These are phyloP conservation scores for Nephrocerus scutellatus DNA, from an alignment of 2,888 invertebrate genomes.

Conservation along the genomic window DNA sequence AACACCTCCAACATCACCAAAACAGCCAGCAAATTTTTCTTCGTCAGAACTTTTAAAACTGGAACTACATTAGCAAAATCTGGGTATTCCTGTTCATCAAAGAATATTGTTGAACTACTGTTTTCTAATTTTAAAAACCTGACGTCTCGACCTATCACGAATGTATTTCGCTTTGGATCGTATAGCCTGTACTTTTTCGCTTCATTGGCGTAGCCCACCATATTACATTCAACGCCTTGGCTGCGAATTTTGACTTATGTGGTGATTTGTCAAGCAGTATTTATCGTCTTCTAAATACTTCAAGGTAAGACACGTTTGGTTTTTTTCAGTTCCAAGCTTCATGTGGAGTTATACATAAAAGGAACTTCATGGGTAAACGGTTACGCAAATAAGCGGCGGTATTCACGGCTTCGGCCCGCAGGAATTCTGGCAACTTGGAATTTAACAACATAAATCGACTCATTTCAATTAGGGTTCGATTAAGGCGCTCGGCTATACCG, in stretches of 20 bases:
- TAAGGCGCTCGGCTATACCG: slow-evolving; percentile 9
- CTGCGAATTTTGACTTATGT: slow-evolving; percentile 4
- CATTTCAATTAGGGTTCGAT: slow-evolving; percentile 19
- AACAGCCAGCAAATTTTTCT: no score
- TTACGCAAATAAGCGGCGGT: slow-evolving; percentile 9
- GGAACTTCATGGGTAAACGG: slow-evolving; percentile 6
- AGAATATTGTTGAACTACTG: no score
- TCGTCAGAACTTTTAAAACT: no score
- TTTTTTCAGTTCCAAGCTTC: slow-evolving; percentile 17
- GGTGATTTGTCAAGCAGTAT: slow-evolving; percentile 4
- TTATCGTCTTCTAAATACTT: slow-evolving; percentile 9
- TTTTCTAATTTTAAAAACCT: no score
- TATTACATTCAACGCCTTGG: slow-evolving; percentile 2
- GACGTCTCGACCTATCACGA: no score
- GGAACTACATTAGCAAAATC: no score
- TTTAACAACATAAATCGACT: slow-evolving; percentile 25
- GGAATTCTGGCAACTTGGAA: slow-evolving; percentile 21
- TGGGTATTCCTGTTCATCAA: no score
- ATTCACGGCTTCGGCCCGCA: slow-evolving; percentile 17
- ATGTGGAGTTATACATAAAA: slow-evolving; percentile 16
- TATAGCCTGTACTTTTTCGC: slow-evolving; percentile 4
- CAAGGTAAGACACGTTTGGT: slow-evolving; percentile 8
- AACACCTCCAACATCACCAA: no score
- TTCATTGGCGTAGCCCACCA: slow-evolving; percentile 7
- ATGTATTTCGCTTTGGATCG: no score